These are phyloP conservation scores for Pteruthius melanotis DNA, from an alignment of 2,113 vertebrate species.

Conservation along the genomic window DNA sequence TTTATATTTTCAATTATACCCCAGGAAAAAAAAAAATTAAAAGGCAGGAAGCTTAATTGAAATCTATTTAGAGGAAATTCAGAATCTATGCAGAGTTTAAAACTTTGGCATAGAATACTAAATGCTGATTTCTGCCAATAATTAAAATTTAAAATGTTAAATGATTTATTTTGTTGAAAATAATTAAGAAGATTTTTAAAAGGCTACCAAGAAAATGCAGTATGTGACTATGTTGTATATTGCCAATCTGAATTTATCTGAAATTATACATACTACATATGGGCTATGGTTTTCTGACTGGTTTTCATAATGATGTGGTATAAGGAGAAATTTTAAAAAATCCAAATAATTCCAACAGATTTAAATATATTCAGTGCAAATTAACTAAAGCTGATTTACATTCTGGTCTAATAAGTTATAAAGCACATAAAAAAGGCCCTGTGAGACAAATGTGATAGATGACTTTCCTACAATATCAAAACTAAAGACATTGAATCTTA, in stretches of 20 bases:
- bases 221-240: constrained; percentile 47
- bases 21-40: constrained; percentile 15
- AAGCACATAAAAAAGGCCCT: constrained; percentile 54
- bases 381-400: constrained; percentile 49
- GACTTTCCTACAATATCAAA: constrained; percentile 54
- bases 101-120: constrained; percentile 74
- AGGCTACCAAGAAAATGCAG: constrained; percentile 56
- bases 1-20: constrained; percentile 49
- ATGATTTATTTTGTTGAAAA: constrained; percentile 79
- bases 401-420: constrained; percentile 48
- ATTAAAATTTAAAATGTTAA: constrained; percentile 80
- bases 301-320: not conserved
- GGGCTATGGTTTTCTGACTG: not conserved
- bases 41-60: constrained; percentile 50
- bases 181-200: constrained; percentile 75
- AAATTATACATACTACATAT: not conserved
- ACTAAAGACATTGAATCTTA: constrained; percentile 51
- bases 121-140: constrained; percentile 70
- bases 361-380: constrained; percentile 65
- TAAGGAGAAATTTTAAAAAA: not conserved
- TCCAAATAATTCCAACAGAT: constrained; percentile 41
- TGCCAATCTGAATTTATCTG: not conserved
- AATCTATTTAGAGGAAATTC: constrained; percentile 66
- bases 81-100: constrained; percentile 66
- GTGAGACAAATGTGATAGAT: constrained; percentile 55